phyloP scores from a whole-genome alignment of 2,888 invertebrate species.

The Lobophora halterata region DNA sequence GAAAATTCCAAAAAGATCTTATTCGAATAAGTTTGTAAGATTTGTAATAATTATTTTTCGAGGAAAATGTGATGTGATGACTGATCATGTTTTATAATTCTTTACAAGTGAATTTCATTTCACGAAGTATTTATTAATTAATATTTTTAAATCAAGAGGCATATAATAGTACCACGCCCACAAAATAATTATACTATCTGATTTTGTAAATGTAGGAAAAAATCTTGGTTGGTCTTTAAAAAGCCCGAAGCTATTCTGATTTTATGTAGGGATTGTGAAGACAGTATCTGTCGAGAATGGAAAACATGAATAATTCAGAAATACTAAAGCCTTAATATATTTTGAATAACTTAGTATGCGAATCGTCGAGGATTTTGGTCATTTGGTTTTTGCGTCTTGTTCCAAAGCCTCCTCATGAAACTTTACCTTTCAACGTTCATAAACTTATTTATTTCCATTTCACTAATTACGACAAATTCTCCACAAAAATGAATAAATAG shows the following conservation, averaged over 20 bases:
- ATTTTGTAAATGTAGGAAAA: slow-evolving; percentile 4
- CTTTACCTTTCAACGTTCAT: not conserved
- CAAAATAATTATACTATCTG: not conserved
- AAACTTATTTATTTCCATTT: no score
- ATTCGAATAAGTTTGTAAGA: no score
- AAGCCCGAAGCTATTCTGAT: slow-evolving; percentile 2
- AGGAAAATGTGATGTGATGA: no score
- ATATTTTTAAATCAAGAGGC: no score
- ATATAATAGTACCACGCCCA: no score
- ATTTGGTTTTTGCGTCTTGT: slow-evolving; percentile 1
- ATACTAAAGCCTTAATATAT: slow-evolving; percentile 2
- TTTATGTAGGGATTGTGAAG: slow-evolving; percentile 5
- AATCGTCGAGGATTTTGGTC: not conserved
- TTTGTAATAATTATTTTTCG: no score
- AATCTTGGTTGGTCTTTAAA: not conserved
- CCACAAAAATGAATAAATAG: no score
- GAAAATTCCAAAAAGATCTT: no score
- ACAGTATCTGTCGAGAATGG: slow-evolving; percentile 10
- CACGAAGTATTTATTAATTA: no score
- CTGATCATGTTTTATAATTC: no score
- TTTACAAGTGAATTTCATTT: no score
- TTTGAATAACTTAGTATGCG: slow-evolving; percentile 4
- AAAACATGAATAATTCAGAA: slow-evolving; percentile 9
- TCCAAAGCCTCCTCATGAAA: not conserved
- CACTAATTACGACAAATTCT: no score